Conservation (phyloP, 2,888 invertebrate genomes). For the Cephonodes hylas region DNA sequence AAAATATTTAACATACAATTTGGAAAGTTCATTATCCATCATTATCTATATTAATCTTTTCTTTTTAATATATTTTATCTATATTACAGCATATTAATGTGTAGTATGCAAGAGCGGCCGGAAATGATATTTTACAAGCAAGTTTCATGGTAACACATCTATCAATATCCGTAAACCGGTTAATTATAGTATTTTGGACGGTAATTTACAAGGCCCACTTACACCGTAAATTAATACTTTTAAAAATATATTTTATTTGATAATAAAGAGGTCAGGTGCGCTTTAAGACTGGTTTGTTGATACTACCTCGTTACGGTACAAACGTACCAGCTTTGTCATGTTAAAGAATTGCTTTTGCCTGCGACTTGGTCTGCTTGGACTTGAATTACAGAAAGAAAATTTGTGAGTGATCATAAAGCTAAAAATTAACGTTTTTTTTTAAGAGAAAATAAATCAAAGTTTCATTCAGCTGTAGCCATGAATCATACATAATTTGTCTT, state of each 20-base stretch:
- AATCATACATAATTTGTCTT: too few relatives aligned
- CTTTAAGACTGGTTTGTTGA: neutral
- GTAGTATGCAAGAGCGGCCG: constrained; percentile 18
- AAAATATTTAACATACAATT: neutral
- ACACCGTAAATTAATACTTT: constrained; percentile 12
- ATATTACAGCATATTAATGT: neutral
- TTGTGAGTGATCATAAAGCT: too few relatives aligned
- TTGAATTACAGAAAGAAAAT: too few relatives aligned
- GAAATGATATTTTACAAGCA: constrained; percentile 25
- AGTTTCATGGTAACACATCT: constrained; percentile 15
- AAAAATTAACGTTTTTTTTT: too few relatives aligned
- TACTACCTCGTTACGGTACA: neutral
- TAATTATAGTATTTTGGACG: constrained; percentile 28
- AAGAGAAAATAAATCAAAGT: too few relatives aligned
- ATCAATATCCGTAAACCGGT: constrained; percentile 24
- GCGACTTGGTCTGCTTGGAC: too few relatives aligned
- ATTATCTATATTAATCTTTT: neutral
- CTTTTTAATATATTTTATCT: constrained; percentile 1
- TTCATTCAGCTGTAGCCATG: too few relatives aligned
- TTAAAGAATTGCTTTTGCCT: too few relatives aligned
- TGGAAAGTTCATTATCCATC: neutral
- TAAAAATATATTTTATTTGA: constrained; percentile 1
- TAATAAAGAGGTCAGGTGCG: constrained; percentile 1
- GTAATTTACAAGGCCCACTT: constrained; percentile 25
- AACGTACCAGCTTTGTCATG: too few relatives aligned